Conservation (phyloP, 1,140 invertebrate species). For the Cepaea nemoralis region DNA sequence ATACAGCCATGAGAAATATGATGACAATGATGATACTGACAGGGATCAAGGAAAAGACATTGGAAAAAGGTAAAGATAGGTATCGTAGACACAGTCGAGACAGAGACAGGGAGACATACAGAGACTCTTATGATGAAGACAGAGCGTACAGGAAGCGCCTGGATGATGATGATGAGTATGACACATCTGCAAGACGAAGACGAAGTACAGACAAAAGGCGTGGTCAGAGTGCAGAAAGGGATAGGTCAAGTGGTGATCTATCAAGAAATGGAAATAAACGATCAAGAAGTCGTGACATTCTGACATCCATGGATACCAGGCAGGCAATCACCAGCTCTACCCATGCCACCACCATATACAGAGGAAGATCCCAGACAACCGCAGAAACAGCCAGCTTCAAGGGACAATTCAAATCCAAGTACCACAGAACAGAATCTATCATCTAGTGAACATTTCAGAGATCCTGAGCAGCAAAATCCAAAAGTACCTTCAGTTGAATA, state of each 20-base stretch:
- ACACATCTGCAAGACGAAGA: neutral
- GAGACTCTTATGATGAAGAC: constrained; percentile 19
- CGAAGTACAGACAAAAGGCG: neutral
- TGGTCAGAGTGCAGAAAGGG: neutral
- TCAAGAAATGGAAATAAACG: constrained; percentile 4
- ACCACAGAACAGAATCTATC: neutral
- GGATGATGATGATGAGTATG: neutral
- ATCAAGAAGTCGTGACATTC: constrained; percentile 18
- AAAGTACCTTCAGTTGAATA: neutral
- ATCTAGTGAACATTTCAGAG: neutral
- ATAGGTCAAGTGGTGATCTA: neutral
- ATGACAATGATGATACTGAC: constrained; percentile 2
- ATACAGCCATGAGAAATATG: neutral
- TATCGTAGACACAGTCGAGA: constrained; percentile 18
- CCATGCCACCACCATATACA: constrained; percentile 13
- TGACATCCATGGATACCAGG: neutral
- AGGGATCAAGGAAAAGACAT: neutral
- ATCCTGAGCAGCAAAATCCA: neutral
- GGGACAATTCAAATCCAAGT: neutral
- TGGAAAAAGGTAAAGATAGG: neutral
- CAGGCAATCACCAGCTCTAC: neutral
- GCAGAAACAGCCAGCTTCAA: neutral
- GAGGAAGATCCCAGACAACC: neutral
- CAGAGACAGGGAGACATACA: constrained; percentile 18
- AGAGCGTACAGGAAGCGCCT: neutral